Conservation (phyloP, 1,140 invertebrate genomes). For the Telenomus remus region DNA sequence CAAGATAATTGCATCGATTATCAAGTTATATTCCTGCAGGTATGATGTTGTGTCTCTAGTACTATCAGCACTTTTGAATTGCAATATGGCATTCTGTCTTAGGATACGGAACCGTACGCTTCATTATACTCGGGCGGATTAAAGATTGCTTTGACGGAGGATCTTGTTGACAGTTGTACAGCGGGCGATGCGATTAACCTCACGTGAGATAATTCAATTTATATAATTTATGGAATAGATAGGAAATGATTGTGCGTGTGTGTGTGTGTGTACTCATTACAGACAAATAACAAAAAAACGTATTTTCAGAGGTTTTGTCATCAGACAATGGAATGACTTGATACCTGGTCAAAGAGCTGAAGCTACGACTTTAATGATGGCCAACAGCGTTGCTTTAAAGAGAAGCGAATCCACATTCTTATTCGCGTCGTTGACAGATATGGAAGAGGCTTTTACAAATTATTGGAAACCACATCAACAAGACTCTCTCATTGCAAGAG, state of each 20-base stretch:
- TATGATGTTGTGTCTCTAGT: slow-evolving; percentile 65
- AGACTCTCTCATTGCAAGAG: slow-evolving; percentile 82
- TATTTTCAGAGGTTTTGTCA: slow-evolving; percentile 85
- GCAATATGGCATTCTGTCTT: too few relatives aligned
- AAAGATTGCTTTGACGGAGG: slow-evolving; percentile 85
- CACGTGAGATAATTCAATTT: too few relatives aligned
- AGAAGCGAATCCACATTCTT: slow-evolving; percentile 65
- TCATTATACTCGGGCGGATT: slow-evolving; percentile 56
- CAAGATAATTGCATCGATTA: slow-evolving; percentile 87
- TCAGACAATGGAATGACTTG: slow-evolving; percentile 83
- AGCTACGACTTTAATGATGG: slow-evolving; percentile 69
- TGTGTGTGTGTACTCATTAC: too few relatives aligned
- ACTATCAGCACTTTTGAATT: too few relatives aligned
- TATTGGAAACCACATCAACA: slow-evolving; percentile 84
- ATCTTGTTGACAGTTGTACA: slow-evolving; percentile 90
- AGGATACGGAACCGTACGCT: not conserved
- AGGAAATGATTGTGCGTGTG: too few relatives aligned
- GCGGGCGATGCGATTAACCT: slow-evolving; percentile 92
- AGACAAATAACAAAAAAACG: too few relatives aligned
- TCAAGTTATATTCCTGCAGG: slow-evolving; percentile 92
- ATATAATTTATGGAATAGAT: too few relatives aligned
- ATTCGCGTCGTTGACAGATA: slow-evolving; percentile 76
- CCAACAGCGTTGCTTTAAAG: slow-evolving; percentile 66
- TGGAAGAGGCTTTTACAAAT: slow-evolving; percentile 81
- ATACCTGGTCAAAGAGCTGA: slow-evolving; percentile 78